Conservation (phyloP, 1,140 invertebrate species). For the Conus ventricosus region DNA sequence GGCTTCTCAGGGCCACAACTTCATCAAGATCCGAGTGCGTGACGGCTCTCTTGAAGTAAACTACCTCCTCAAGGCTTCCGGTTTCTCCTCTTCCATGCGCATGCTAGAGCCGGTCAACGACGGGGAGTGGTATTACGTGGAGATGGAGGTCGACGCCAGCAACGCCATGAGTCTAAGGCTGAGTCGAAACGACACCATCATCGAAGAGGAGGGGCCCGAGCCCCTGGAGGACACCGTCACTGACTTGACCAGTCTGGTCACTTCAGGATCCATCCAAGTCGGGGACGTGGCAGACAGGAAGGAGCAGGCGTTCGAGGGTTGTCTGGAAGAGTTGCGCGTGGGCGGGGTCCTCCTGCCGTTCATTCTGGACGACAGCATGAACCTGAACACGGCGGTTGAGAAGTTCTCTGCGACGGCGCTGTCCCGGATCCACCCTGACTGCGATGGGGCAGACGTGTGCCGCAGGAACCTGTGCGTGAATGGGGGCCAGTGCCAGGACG, state of each 20-base stretch:
- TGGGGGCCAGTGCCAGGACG: slow-evolving; percentile 70
- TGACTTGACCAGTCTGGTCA: not conserved
- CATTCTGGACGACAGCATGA: slow-evolving; percentile 79
- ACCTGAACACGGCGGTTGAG: slow-evolving; percentile 64
- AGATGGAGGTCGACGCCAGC: not conserved
- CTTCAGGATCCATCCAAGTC: not conserved
- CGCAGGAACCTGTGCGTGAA: slow-evolving; percentile 71
- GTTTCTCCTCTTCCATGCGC: slow-evolving; percentile 6
- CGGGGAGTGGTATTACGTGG: slow-evolving; percentile 41
- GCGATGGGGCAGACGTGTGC: slow-evolving; percentile 42
- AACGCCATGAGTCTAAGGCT: slow-evolving; percentile 8
- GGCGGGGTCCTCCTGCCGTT: slow-evolving; percentile 91
- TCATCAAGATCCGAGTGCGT: slow-evolving; percentile 41
- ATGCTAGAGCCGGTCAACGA: slow-evolving; percentile 22
- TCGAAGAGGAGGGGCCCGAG: not conserved
- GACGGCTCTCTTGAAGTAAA: slow-evolving; percentile 46
- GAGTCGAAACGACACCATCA: slow-evolving; percentile 14
- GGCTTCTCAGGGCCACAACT: not conserved
- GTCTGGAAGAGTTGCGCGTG: slow-evolving; percentile 91
- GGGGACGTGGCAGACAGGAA: slow-evolving; percentile 29
- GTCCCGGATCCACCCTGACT: slow-evolving; percentile 34
- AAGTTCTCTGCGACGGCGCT: slow-evolving; percentile 55
- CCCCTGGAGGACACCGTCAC: not conserved
- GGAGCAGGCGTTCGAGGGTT: slow-evolving; percentile 79
- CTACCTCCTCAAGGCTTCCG: slow-evolving; percentile 39